Conservation (phyloP, 1,140 invertebrate species). For the Octopus sinensis region DNA sequence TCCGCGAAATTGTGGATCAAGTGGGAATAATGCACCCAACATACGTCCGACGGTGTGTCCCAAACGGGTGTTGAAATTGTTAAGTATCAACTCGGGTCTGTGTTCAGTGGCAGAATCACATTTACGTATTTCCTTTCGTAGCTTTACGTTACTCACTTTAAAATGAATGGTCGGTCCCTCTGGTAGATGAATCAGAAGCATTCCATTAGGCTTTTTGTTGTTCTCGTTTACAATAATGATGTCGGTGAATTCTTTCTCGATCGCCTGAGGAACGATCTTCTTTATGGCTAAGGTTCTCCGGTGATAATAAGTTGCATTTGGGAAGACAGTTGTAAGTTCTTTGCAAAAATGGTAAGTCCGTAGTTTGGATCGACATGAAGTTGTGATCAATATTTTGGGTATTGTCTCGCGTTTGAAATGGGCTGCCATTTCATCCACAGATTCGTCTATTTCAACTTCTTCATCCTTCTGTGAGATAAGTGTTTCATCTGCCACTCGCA, state of each 20-base stretch:
- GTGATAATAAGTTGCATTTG: slow-evolving; percentile 79
- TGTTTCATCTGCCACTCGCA: slow-evolving; percentile 88
- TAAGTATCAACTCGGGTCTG: slow-evolving; percentile 91
- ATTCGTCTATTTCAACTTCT: slow-evolving; percentile 73
- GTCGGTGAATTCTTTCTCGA: slow-evolving; percentile 78
- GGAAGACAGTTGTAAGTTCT: slow-evolving; percentile 85
- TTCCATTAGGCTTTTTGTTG: slow-evolving; percentile 83
- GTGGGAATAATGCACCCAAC: slow-evolving; percentile 94
- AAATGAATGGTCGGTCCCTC: slow-evolving; percentile 92
- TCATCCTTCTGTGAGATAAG: slow-evolving; percentile 74
- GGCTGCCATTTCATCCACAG: slow-evolving; percentile 80
- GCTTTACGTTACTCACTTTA: slow-evolving; percentile 60
- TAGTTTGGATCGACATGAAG: slow-evolving; percentile 83
- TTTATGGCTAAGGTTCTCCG: slow-evolving; percentile 85
- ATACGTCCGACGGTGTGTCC: slow-evolving; percentile 87
- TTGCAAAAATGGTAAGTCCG: slow-evolving; percentile 90
- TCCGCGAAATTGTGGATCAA: slow-evolving; percentile 90
- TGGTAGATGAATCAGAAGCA: slow-evolving; percentile 89
- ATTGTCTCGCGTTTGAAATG: slow-evolving; percentile 83
- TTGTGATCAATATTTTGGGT: slow-evolving; percentile 94
- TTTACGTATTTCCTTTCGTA: slow-evolving; percentile 57
- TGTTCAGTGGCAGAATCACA: slow-evolving; percentile 69
- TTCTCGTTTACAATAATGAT: slow-evolving; percentile 92
- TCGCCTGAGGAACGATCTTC: slow-evolving; percentile 82
- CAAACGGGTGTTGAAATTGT: slow-evolving; percentile 92